Evolutionary conservation across 2,888 invertebrate species (phyloP).

Genomic region (Phania funesta): DNA sequence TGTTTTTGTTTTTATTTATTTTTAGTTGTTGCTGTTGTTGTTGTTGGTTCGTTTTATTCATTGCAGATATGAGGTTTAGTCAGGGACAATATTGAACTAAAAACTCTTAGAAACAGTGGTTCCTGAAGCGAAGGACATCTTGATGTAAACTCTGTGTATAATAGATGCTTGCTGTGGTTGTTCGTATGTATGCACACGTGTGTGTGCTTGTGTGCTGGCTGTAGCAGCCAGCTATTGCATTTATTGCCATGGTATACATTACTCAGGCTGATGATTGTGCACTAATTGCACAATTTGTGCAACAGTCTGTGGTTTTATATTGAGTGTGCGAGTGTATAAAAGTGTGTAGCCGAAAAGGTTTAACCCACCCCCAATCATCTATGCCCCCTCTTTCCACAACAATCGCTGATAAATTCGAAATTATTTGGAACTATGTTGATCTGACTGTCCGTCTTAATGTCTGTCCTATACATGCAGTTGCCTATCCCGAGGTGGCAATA

Average conservation of each 20-base stretch:
- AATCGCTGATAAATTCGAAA: conserved; percentile 46
- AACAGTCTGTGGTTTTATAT: conserved; percentile 50
- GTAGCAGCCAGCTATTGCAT: conserved; percentile 1
- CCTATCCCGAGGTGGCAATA: conserved; percentile 64
- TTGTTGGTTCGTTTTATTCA: neutral
- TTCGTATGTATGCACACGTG: neutral
- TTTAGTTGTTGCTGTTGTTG: neutral
- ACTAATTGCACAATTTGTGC: conserved; percentile 69
- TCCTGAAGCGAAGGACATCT: conserved; percentile 71
- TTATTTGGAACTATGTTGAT: conserved; percentile 49
- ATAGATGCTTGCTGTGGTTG: neutral
- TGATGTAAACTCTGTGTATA: conserved; percentile 59
- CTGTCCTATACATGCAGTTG: conserved; percentile 51
- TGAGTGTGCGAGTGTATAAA: conserved; percentile 23
- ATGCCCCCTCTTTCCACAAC: neutral
- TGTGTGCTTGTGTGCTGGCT: neutral
- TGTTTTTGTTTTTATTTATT: neutral
- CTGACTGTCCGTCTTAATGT: conserved; percentile 25
- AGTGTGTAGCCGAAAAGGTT: conserved; percentile 64
- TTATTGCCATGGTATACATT: conserved; percentile 57
- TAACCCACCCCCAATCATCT: conserved; percentile 43
- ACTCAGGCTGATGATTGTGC: conserved; percentile 66
- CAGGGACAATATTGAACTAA: conserved; percentile 62
- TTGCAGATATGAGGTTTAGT: conserved; percentile 46
- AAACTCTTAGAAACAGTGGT: conserved; percentile 59